These are phyloP conservation scores for silkworm (Bombyx mori) DNA, from an alignment of 1,140 invertebrate genomes.

Conservation along the genomic window DNA sequence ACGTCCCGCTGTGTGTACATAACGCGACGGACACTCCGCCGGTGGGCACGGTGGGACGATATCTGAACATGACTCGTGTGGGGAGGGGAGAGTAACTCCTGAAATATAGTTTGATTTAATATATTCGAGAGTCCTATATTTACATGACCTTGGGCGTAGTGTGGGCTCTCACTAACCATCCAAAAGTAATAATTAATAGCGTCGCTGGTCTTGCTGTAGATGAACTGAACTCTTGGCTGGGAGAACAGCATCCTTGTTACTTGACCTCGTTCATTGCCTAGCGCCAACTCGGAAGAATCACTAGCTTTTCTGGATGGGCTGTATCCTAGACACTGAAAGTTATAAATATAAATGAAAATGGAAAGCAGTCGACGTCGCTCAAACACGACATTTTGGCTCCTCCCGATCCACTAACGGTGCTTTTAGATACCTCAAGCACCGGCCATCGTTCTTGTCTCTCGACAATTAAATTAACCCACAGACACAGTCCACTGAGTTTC, in stretches of 20 bases:
- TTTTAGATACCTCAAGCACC: too few relatives aligned
- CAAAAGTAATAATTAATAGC: not conserved
- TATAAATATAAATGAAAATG: not conserved
- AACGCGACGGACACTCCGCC: constrained; percentile 49
- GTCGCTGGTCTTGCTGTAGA: constrained; percentile 52
- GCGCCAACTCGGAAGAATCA: constrained; percentile 46
- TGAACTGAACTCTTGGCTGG: constrained; percentile 57
- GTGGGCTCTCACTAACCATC: constrained; percentile 35
- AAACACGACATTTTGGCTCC: too few relatives aligned
- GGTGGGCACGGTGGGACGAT: constrained; percentile 48
- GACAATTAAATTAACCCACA: too few relatives aligned
- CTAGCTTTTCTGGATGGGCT: constrained; percentile 13
- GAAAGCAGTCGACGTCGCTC: too few relatives aligned
- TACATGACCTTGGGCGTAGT: not conserved
- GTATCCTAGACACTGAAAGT: constrained; percentile 58
- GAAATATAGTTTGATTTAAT: not conserved
- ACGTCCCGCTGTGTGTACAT: constrained; percentile 46
- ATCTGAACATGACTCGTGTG: constrained; percentile 59
- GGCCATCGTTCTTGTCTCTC: too few relatives aligned
- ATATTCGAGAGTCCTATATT: too few relatives aligned
- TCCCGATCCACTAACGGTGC: too few relatives aligned
- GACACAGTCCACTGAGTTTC: too few relatives aligned
- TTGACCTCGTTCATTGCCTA: constrained; percentile 67
- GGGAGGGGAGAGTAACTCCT: constrained; percentile 57
- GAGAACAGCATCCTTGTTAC: constrained; percentile 60